These are phyloP conservation scores for Chondrilla cf. caribensis DNA, from an alignment of 37 sponge, comb jelly and placozoan species.

Conservation along the genomic window DNA sequence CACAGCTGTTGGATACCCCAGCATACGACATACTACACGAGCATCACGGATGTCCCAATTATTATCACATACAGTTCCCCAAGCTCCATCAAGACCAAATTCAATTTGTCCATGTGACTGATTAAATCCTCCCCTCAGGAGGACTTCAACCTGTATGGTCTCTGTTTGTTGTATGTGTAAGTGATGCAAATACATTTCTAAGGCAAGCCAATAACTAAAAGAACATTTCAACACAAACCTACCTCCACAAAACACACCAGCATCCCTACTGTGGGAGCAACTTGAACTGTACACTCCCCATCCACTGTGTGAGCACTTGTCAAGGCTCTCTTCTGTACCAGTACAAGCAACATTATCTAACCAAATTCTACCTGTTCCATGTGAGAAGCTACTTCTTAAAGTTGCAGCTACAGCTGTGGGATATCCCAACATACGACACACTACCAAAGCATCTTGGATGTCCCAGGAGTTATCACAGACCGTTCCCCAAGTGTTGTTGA, in stretches of 20 bases:
- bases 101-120: background rate
- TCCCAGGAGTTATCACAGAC: background rate
- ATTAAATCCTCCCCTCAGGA: background rate
- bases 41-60: background rate
- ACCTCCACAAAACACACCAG: slow-evolving; percentile 7
- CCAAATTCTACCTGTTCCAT: background rate
- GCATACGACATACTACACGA: background rate
- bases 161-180: too few relatives aligned
- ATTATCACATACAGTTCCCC: background rate
- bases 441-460: background rate
- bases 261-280: background rate
- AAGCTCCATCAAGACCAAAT: background rate
- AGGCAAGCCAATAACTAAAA: too few relatives aligned
- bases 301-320: background rate
- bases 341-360: background rate
- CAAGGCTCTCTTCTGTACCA: background rate
- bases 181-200: too few relatives aligned
- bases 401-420: slow-evolving; percentile 1
- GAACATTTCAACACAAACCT: background rate
- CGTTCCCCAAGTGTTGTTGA: background rate
- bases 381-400: background rate
- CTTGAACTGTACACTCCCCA: background rate
- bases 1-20: background rate
- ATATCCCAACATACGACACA: slow-evolving; percentile 6
- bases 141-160: background rate